These are phyloP conservation scores for Bombyx mandarina DNA, from an alignment of 1,140 invertebrate species.

Conservation along the genomic window DNA sequence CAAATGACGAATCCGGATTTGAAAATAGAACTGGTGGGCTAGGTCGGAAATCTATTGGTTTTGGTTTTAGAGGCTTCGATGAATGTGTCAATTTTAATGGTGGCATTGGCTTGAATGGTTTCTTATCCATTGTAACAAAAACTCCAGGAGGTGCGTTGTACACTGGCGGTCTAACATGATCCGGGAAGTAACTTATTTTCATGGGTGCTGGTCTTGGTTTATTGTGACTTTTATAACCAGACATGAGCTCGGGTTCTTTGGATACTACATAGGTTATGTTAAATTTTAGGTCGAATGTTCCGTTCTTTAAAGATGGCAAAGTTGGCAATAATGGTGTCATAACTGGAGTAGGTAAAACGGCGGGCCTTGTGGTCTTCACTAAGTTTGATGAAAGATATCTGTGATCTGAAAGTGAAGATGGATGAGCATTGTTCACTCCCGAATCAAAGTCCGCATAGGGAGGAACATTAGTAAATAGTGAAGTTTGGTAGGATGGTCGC, in stretches of 20 bases:
- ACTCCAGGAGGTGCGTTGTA: constrained; percentile 60
- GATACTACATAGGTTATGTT: constrained; percentile 26
- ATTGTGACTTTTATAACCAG: constrained; percentile 28
- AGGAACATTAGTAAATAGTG: constrained; percentile 19
- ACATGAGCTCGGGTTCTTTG: constrained; percentile 23
- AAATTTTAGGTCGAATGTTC: constrained; percentile 19
- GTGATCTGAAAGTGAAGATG: constrained; percentile 22
- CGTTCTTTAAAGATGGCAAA: constrained; percentile 21
- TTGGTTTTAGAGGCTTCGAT: constrained; percentile 29
- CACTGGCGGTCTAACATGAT: constrained; percentile 49
- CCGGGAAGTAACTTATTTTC: constrained; percentile 44
- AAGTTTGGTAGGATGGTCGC: constrained; percentile 26
- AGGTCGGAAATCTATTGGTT: constrained; percentile 50
- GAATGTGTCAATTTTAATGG: constrained; percentile 39
- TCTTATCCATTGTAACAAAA: constrained; percentile 62
- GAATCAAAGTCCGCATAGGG: constrained; percentile 27
- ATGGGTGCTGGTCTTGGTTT: constrained; percentile 31
- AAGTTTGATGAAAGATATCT: constrained; percentile 23
- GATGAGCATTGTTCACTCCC: constrained; percentile 15
- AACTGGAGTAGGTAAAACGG: constrained; percentile 48
- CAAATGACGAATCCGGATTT: constrained; percentile 39
- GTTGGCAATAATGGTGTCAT: constrained; percentile 10
- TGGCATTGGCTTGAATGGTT: constrained; percentile 65
- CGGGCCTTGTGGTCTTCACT: constrained; percentile 39
- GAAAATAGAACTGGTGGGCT: constrained; percentile 53